Conservation (phyloP, 2,113 vertebrate species). For the Tetraodon nigroviridis region DNA sequence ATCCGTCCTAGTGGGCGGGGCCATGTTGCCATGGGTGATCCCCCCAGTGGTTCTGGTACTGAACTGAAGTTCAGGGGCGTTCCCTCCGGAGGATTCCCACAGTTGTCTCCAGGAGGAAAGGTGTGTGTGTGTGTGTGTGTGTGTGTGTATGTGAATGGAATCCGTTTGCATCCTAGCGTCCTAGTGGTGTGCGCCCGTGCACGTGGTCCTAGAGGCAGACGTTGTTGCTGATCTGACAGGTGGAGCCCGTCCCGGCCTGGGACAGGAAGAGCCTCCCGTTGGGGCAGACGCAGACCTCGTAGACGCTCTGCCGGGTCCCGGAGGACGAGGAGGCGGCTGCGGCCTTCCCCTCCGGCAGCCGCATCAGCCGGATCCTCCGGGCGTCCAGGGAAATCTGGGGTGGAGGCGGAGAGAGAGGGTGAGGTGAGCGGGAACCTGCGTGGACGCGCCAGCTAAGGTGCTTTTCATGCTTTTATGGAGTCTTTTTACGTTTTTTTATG, state of each 20-base stretch:
- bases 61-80: constrained; percentile 79
- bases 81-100: constrained; percentile 30
- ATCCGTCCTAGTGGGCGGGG: constrained; percentile 24
- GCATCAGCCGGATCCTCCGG: constrained; percentile 87
- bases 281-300: constrained; percentile 95
- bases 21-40: constrained; percentile 67
- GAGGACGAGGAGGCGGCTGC: constrained; percentile 73
- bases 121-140: constrained; percentile 7
- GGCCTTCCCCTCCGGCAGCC: constrained; percentile 89
- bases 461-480: too few species aligned
- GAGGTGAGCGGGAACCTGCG: background rate
- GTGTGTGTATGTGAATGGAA: constrained; percentile 17
- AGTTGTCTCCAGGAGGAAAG: constrained; percentile 40
- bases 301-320: constrained; percentile 88
- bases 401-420: background rate
- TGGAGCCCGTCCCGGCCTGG: constrained; percentile 88
- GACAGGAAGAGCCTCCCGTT: constrained; percentile 95
- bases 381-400: constrained; percentile 90
- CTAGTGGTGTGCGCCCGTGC: too few species aligned
- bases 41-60: constrained; percentile 85
- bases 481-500: too few species aligned
- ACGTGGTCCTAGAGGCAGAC: constrained; percentile 85
- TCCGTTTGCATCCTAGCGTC: constrained; percentile 19
- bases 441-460: too few species aligned
- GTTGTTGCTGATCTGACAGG: constrained; percentile 93